phyloP scores from a whole-genome alignment of 2,113 vertebrate species.

The Marmota flaviventris region DNA sequence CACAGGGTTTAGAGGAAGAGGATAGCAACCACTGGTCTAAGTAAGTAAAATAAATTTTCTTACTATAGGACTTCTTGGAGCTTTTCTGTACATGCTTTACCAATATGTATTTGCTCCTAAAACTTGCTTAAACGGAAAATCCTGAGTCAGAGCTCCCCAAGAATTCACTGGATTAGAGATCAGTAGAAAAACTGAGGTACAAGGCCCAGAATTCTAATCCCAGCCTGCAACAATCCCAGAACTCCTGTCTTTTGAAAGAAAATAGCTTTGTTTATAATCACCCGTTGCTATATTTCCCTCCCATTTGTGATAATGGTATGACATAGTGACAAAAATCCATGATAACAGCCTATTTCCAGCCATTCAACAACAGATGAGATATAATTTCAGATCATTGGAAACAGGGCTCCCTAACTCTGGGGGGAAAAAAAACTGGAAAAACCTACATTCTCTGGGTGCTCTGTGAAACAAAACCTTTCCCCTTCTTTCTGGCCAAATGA shows the following conservation, averaged over 20 bases:
- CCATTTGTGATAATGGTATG: not conserved
- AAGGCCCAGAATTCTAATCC: not conserved
- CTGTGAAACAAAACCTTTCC: not conserved
- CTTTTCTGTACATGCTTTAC: not conserved
- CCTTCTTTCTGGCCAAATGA: not conserved
- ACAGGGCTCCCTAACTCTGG: not conserved
- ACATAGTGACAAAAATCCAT: not conserved
- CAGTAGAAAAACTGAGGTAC: not conserved
- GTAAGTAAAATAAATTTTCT: not conserved
- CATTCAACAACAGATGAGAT: not conserved
- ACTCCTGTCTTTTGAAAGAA: not conserved
- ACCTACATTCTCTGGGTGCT: not conserved
- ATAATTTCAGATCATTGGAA: not conserved
- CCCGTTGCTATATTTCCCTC: not conserved
- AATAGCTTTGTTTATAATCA: not conserved
- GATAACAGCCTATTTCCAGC: not conserved
- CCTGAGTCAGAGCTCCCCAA: not conserved
- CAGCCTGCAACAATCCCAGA: not conserved
- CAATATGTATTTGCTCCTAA: not conserved
- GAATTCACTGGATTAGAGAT: not conserved
- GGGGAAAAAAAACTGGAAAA: not conserved
- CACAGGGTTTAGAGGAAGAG: not conserved
- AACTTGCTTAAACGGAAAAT: not conserved
- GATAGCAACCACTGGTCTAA: not conserved
- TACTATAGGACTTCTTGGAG: not conserved